Evolutionary conservation across 2,888 invertebrate genomes (phyloP), one percentile per base, ranked within the genome.

Genomic region (Papilio elwesi): DNA sequence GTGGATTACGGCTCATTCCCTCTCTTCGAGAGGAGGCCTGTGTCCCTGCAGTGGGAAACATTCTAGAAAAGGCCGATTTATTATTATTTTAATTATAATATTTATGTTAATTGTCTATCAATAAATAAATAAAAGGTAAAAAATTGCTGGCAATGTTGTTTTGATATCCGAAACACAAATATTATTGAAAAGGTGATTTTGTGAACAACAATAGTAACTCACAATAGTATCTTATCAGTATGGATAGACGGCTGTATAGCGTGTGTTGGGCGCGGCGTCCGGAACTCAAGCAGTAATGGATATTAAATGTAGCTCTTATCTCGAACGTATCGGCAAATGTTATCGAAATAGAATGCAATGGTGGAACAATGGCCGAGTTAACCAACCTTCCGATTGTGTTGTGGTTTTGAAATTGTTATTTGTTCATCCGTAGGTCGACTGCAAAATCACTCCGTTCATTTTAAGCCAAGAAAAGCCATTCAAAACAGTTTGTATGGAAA

Each of bases 261-360:
- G 38, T 15, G 57, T 57, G 55, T 65, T 49, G 70, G 26, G n/a
- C 36, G 48, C 36, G 15, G 59, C 43, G 8, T 38, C 6, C n/a
- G 43, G 26, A 65, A 55, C 13, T 13, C 13, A 12, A 36, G 12
- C 55, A 36, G 38, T 71, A 71, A 71, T 71, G 70, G 57, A 66
- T 49, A 51, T 66, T 71, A 57, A 71, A 71, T 71, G 65, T 71
- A 26, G 4, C 15, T 49, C 57, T 71, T 71, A 71, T 65, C 65
- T 65, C 55, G 16, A n/a, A 11, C 36, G 55, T 49, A 65, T 65
- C 10, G 26, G 13, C 47, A 15, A 48, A 15, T 12, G 1, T 13
- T 52, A 12, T n/a, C 36, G 48, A 36, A 43, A 57, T 57, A 57
- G 57, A 55, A 67, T 55, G 47, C 53, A 57, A 48, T 57, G 38